Conservation (phyloP, 2,888 invertebrate genomes). For the Eristalinus aeneus region DNA sequence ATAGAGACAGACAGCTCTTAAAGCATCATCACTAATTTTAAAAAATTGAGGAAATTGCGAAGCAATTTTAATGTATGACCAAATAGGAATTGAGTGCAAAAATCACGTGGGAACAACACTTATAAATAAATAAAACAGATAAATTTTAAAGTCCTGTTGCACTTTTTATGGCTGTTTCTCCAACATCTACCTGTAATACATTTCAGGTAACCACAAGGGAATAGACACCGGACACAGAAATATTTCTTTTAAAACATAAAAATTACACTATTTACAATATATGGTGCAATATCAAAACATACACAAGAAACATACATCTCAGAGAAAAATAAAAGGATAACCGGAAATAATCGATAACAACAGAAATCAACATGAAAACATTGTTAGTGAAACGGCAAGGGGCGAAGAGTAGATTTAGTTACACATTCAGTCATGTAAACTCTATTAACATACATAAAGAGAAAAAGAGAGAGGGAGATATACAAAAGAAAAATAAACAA, state of each 20-base stretch:
- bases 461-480: not conserved
- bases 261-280: not conserved
- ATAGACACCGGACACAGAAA: too few relatives aligned
- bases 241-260: too few relatives aligned
- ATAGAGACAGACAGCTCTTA: too few relatives aligned
- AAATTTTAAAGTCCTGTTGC: too few relatives aligned
- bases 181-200: too few relatives aligned
- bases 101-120: not conserved
- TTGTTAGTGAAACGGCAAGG: not conserved
- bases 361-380: not conserved
- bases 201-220: too few relatives aligned
- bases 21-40: too few relatives aligned
- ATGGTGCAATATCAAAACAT: not conserved
- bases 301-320: not conserved
- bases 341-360: not conserved
- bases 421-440: constrained; percentile 19
- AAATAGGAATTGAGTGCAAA: too few relatives aligned
- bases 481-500: not conserved
- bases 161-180: too few relatives aligned
- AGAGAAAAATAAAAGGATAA: not conserved
- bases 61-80: too few relatives aligned
- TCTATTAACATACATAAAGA: constrained; percentile 8
- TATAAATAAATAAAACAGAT: too few relatives aligned
- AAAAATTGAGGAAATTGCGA: too few relatives aligned
- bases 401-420: not conserved